These are phyloP conservation scores for Dendronephthya gigantea DNA, from an alignment of 64 coral and sea anemone species.

Conservation along the genomic window DNA sequence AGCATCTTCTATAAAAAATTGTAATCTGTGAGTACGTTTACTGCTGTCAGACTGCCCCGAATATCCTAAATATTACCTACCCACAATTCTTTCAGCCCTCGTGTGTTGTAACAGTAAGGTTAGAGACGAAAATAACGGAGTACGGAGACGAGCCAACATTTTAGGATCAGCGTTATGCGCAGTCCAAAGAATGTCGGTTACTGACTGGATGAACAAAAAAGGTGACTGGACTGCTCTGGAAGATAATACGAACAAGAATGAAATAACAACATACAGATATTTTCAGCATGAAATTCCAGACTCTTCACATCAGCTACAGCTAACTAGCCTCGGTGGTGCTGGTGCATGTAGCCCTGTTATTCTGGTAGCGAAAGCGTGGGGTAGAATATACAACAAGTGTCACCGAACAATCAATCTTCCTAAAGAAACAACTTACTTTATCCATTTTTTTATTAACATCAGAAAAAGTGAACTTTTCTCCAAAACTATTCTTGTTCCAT, in stretches of 20 bases:
- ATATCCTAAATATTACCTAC: constrained; percentile 26
- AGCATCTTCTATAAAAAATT: neutral
- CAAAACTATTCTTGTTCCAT: neutral
- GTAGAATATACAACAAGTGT: no score
- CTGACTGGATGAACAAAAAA: constrained; percentile 38
- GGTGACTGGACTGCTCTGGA: constrained; percentile 47
- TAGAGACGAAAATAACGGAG: constrained; percentile 62
- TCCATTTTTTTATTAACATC: constrained; percentile 79
- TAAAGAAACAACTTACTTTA: constrained; percentile 31
- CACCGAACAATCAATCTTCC: neutral
- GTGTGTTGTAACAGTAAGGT: constrained; percentile 74
- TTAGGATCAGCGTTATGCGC: constrained; percentile 63
- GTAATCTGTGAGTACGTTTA: no score
- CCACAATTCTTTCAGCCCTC: constrained; percentile 44
- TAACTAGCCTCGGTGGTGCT: no score
- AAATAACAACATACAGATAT: neutral
- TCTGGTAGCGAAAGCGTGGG: no score
- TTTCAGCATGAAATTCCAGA: neutral
- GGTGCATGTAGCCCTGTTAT: no score
- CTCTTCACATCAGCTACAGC: no score
- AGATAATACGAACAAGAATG: neutral
- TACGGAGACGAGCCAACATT: constrained; percentile 51
- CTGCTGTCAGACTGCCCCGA: no score
- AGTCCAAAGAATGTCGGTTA: constrained; percentile 58
- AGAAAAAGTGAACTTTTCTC: constrained; percentile 48